These are phyloP conservation scores for Enteromius viviparus DNA, from an alignment of 2,797 vertebrate species.

Conservation along the genomic window DNA sequence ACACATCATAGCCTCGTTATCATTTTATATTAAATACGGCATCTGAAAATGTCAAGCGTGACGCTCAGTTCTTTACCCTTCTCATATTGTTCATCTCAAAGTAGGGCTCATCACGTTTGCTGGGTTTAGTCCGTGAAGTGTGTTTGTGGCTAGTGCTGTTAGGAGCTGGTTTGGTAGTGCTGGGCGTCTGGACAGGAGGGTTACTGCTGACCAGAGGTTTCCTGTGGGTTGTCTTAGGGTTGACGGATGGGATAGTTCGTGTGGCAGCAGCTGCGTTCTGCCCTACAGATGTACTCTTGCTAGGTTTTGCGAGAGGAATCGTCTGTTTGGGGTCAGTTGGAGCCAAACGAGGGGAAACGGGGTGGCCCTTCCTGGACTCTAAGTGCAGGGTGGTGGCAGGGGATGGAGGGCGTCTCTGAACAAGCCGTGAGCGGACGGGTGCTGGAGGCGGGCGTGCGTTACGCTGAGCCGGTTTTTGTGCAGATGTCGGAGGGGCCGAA, in stretches of 20 bases:
- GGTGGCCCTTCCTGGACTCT: constrained; percentile 54
- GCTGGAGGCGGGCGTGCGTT: constrained; percentile 38
- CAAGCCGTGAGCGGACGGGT: constrained; percentile 65
- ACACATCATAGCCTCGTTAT: neutral
- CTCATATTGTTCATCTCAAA: constrained; percentile 89
- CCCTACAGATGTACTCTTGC: constrained; percentile 28
- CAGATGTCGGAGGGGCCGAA: constrained; percentile 58
- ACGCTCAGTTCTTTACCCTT: constrained; percentile 72
- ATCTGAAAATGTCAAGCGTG: neutral
- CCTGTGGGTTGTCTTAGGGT: constrained; percentile 16
- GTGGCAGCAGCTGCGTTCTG: neutral
- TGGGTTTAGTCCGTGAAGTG: constrained; percentile 58
- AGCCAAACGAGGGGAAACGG: constrained; percentile 38
- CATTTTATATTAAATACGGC: neutral
- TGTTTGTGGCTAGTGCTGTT: constrained; percentile 13
- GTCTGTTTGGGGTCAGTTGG: constrained; percentile 47
- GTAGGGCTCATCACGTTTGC: constrained; percentile 80
- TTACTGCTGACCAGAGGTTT: constrained; percentile 51
- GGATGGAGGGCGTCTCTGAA: constrained; percentile 70
- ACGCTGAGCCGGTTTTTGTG: constrained; percentile 24
- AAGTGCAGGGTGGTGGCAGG: constrained; percentile 57
- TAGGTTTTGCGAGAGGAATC: constrained; percentile 29
- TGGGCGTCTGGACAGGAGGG: constrained; percentile 19
- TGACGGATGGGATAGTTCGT: neutral
- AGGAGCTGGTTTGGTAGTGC: constrained; percentile 56